Evolutionary conservation across 2,888 invertebrate species (phyloP), one percentile per base, ranked within the genome.

Genomic region (Vesta saturnalis): DNA sequence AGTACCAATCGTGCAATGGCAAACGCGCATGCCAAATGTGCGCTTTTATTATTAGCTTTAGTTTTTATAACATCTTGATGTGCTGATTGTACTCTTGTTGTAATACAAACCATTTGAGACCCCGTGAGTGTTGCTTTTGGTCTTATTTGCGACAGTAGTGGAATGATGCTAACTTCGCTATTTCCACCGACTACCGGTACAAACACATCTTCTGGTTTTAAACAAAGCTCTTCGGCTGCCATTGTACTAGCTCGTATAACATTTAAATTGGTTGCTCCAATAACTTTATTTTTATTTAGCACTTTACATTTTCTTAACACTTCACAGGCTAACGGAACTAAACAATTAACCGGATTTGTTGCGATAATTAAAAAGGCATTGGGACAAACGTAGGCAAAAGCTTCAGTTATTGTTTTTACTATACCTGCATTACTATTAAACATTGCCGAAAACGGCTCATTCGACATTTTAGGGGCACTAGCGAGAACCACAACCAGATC

Each of bases 161-260:
- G 95, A 18, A 95, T 87, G 71, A 91, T 90, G 0, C 94, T 94
- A 70, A 88, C 87, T 12, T 90, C 88, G 16, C 91, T 89, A 81
- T 92, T 91, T 0, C 95, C 95, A 30, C 95, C 94, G 59, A 90
- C 85, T 0, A 95, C 91, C 0, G 95, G 95, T 6, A 94, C 90
- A 72, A 85, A 83, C 10, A 93, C 90, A 71, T 87, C 85, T 70
- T 87, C 85, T 0, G 93, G 90, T 73, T 89, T 87, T 46, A 92
- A 74, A 0, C 88, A 87, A 80, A 90, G 82, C 14, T 89, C 86
- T 71, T 89, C 86, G 1, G 94, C 91, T 43, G 91, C 90, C 77
- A 94, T 89, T n/a, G 90, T 88, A 79, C 92, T 92, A 0, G 94
- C 90, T 75, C 94, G 86, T 19, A 94, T 88, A 22, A 89, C 85